These are phyloP conservation scores for Tragelaphus scriptus DNA, from an alignment of 2,113 vertebrate species.

Conservation along the genomic window DNA sequence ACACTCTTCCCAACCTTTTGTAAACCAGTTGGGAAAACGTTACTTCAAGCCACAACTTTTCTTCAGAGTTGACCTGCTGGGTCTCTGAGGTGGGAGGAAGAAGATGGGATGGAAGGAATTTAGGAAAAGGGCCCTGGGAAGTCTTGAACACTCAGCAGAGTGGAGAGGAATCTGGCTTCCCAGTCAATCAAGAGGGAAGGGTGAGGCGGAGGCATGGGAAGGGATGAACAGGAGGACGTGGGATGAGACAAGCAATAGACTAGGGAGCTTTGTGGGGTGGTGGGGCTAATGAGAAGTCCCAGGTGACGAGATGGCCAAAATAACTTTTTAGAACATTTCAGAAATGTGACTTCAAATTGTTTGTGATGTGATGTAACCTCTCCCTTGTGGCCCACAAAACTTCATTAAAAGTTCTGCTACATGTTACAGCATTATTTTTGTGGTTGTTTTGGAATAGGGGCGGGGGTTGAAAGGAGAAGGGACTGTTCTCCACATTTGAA, in stretches of 20 bases:
- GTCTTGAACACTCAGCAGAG: not conserved
- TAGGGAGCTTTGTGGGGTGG: not conserved
- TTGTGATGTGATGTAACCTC: slow-evolving; percentile 59
- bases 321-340: slow-evolving; percentile 58
- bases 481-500: not conserved
- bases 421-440: slow-evolving; percentile 51
- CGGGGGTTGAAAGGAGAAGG: not conserved
- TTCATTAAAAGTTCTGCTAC: slow-evolving; percentile 55
- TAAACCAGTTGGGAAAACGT: not conserved
- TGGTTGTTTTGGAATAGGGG: slow-evolving; percentile 29
- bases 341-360: slow-evolving; percentile 64
- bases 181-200: not conserved
- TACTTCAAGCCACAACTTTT: slow-evolving; percentile 2
- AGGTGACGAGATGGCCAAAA: slow-evolving; percentile 26
- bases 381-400: slow-evolving; percentile 62
- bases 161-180: not conserved
- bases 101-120: not conserved
- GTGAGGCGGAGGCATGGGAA: not conserved
- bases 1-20: not conserved
- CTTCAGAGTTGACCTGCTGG: not conserved
- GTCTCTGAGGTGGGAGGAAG: not conserved
- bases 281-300: slow-evolving; percentile 30
- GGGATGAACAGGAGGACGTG: not conserved
- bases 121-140: not conserved
- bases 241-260: not conserved